Evolutionary conservation across 2,797 vertebrate genomes (phyloP).

Genomic region (Rhynchonycteris naso): DNA sequence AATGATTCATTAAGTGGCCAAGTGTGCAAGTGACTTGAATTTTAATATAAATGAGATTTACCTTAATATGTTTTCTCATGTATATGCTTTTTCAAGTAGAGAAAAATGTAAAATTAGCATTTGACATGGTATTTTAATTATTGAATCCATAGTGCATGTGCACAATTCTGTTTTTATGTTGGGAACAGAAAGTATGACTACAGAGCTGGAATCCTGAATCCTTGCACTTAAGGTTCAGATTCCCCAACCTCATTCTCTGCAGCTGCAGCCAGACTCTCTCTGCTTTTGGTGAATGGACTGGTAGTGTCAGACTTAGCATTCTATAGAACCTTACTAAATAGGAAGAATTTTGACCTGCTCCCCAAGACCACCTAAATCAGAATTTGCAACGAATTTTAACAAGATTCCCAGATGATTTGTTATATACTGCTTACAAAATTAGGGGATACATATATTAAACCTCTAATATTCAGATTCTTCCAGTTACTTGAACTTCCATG

Average conservation of each 20-base stretch:
- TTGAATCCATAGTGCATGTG: neutral
- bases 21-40: neutral
- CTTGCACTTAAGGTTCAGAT: neutral
- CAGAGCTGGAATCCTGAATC: neutral
- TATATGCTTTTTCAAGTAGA: neutral
- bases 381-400: neutral
- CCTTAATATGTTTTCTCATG: neutral
- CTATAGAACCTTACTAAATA: neutral
- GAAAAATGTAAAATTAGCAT: neutral
- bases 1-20: neutral
- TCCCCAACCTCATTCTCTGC: fast-evolving
- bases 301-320: neutral
- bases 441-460: neutral
- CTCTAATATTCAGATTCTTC: neutral
- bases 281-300: neutral
- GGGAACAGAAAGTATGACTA: neutral
- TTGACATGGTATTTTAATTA: neutral
- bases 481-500: neutral
- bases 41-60: neutral
- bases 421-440: neutral
- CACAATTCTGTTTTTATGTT: neutral
- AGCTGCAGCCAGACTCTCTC: neutral
- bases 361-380: neutral
- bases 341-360: neutral
- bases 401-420: neutral